Evolutionary conservation across 1,140 invertebrate species (phyloP), one percentile per base, ranked within the genome.

Genomic region (Telenomus remus): DNA sequence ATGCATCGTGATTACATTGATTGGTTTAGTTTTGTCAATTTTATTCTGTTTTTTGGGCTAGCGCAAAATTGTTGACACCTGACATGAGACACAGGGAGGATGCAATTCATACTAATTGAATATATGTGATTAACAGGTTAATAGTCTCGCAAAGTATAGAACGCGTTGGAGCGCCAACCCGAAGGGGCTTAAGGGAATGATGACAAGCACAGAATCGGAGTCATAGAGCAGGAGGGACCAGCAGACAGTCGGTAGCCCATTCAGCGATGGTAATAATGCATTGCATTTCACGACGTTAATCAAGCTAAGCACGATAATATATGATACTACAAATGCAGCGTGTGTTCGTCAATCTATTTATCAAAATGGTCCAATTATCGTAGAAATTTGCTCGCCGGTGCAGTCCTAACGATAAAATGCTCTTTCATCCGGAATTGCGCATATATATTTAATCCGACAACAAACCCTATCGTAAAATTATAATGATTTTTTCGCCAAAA

Each of bases 211-310:
- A 65, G 68, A 64, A 54, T 13, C 46, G 19, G 55, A 71, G 50
- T 64, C 75, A 76, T 69, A 70, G 68, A 48, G 57, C 43, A 16
- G 46, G 47, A 56, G 63, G 72, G 54, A 54, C 66, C 70, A 59
- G 76, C 47, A 61, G 71, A 70, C 61, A 63, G 68, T 64, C 60
- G 72, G 65, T 69, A 78, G 51, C 61, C 70, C 66, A 64, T 74
- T 71, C 73, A 70, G 70, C 76, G 76, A 27, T 75, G 60, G 72
- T 66, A 78, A 79, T 81, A 79, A 82, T 66, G 78, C 75, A 81
- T 80, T 56, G 76, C 76, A 82, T 79, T 84, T 79, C 69, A 78
- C 77, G 79, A 82, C 81, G 83, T 83, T 84, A 84, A 84, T 84
- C 83, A 84, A 81, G 78, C 80, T 81, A 80, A 81, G 78, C 77